phyloP scores from a whole-genome alignment of 2,888 invertebrate genomes.

The Leptinotarsa tumamoca region DNA sequence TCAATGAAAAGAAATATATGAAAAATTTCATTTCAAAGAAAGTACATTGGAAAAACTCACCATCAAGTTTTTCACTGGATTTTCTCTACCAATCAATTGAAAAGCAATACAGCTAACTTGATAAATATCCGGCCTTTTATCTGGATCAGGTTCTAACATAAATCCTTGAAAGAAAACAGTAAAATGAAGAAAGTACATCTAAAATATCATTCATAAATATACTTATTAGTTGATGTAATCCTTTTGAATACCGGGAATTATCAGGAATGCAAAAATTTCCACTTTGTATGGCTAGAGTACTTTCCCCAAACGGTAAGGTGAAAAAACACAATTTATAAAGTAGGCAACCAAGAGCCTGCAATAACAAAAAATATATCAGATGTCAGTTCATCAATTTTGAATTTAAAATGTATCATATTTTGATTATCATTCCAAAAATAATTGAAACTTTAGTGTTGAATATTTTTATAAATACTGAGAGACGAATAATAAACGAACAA shows the following conservation, averaged over 20 bases:
- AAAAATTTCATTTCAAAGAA: not conserved
- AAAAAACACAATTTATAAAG: constrained; percentile 92
- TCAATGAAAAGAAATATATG: not conserved
- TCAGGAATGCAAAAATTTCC: constrained; percentile 89
- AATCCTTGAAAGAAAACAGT: constrained; percentile 68
- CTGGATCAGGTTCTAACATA: constrained; percentile 87
- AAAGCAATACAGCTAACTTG: constrained; percentile 84
- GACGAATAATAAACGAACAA: too few species aligned
- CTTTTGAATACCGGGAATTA: constrained; percentile 78
- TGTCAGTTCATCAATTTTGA: too few species aligned
- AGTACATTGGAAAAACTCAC: constrained; percentile 66
- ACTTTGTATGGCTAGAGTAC: constrained; percentile 91
- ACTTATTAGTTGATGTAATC: constrained; percentile 81
- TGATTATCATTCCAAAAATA: too few species aligned
- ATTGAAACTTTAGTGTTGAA: too few species aligned
- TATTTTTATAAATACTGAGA: too few species aligned
- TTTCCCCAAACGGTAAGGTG: constrained; percentile 90
- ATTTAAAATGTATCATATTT: too few species aligned
- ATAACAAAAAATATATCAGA: constrained; percentile 42
- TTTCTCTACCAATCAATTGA: constrained; percentile 76
- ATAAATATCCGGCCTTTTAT: constrained; percentile 87
- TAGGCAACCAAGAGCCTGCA: constrained; percentile 86
- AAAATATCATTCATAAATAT: constrained; percentile 59
- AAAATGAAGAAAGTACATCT: constrained; percentile 29
- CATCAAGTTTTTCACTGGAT: constrained; percentile 85